These are phyloP conservation scores for Callocephalon fimbriatum DNA, from an alignment of 2,113 vertebrate species.

Conservation along the genomic window DNA sequence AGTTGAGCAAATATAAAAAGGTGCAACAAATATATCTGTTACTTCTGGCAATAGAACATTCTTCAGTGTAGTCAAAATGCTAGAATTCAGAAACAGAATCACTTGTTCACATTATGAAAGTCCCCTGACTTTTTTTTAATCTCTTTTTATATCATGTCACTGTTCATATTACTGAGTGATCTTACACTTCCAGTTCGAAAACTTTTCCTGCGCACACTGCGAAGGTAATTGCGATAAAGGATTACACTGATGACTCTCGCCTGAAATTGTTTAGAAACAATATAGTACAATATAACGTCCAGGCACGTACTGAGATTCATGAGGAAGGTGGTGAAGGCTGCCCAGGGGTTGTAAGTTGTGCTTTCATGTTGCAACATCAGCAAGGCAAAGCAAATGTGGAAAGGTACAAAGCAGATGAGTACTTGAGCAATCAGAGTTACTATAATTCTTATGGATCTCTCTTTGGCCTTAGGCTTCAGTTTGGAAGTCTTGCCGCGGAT, in stretches of 20 bases:
- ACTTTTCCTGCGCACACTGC: slow-evolving; percentile 93
- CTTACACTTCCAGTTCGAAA: slow-evolving; percentile 85
- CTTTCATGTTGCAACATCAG: slow-evolving; percentile 76
- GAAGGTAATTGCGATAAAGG: slow-evolving; percentile 93
- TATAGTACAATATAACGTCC: slow-evolving; percentile 95
- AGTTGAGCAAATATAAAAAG: not conserved
- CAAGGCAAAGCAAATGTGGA: slow-evolving; percentile 88
- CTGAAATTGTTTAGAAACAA: slow-evolving; percentile 97
- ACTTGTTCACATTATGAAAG: not conserved
- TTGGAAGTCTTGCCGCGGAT: slow-evolving; percentile 88
- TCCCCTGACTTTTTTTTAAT: not conserved
- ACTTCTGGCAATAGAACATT: not conserved
- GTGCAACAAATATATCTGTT: not conserved
- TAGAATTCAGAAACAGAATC: not conserved
- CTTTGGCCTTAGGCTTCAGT: slow-evolving; percentile 93
- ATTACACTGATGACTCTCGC: slow-evolving; percentile 96
- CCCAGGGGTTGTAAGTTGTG: slow-evolving; percentile 82
- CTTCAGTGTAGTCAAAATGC: not conserved
- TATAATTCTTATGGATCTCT: slow-evolving; percentile 95
- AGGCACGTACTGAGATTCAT: slow-evolving; percentile 95
- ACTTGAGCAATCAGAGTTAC: slow-evolving; percentile 91
- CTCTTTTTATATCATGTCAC: slow-evolving; percentile 84
- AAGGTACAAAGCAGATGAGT: slow-evolving; percentile 92
- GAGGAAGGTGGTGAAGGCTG: slow-evolving; percentile 90
- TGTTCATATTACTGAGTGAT: slow-evolving; percentile 91